Evolutionary conservation across 1,140 invertebrate genomes (phyloP).

Genomic region (Drosophila leontia): DNA sequence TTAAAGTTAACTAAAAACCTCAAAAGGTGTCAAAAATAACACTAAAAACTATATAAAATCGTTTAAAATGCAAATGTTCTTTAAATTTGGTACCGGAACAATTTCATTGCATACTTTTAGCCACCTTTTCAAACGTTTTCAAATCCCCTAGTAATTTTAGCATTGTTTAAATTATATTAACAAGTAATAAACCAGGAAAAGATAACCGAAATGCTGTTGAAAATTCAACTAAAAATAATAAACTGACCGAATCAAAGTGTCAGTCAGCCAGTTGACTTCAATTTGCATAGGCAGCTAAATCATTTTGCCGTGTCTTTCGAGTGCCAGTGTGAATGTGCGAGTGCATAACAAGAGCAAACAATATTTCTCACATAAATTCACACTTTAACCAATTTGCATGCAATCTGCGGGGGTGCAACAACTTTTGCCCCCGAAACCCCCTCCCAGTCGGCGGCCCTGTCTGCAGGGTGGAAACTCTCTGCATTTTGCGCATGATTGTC

Average conservation of each 20-base stretch:
- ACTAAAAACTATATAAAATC: not conserved
- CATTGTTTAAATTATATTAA: not conserved
- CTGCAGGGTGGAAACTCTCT: conserved; percentile 34
- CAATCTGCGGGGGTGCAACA: conserved; percentile 80
- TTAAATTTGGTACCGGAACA: not conserved
- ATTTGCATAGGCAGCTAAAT: conserved; percentile 84
- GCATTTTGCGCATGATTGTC: conserved; percentile 44
- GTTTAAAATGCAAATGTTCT: not conserved
- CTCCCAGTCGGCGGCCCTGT: not conserved
- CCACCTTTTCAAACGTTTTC: not conserved
- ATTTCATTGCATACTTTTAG: not conserved
- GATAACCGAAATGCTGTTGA: conserved; percentile 9
- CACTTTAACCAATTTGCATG: conserved; percentile 85
- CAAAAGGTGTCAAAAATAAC: not conserved
- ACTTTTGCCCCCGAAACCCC: conserved; percentile 26
- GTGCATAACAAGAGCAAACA: conserved; percentile 82
- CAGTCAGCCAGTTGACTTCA: conserved; percentile 75
- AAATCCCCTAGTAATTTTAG: not conserved
- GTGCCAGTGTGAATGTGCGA: conserved; percentile 43
- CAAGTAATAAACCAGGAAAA: conserved; percentile 20
- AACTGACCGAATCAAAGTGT: conserved; percentile 67
- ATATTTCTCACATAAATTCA: conserved; percentile 85
- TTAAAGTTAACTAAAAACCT: not conserved
- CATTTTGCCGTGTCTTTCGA: conserved; percentile 76
- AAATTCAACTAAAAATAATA: conserved; percentile 25